Evolutionary conservation across 2,113 vertebrate species (phyloP).

Genomic region (Anthoscopus minutus): DNA sequence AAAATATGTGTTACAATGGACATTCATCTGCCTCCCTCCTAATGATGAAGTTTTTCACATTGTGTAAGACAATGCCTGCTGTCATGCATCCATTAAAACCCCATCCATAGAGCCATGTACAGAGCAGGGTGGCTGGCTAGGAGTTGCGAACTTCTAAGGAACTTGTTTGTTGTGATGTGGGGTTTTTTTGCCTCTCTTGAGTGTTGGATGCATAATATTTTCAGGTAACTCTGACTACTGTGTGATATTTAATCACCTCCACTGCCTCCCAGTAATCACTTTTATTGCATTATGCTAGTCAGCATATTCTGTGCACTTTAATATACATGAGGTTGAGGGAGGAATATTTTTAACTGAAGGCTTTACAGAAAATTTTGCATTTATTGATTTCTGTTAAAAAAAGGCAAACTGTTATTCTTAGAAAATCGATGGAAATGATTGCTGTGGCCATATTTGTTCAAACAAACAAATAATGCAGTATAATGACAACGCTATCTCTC

Average conservation of each 20-base stretch:
- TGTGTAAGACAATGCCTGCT: background rate
- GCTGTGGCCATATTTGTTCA: conserved; percentile 63
- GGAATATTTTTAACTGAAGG: conserved; percentile 65
- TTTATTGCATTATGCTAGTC: conserved; percentile 66
- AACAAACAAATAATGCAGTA: conserved; percentile 62
- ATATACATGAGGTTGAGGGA: conserved; percentile 72
- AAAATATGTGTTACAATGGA: conserved; percentile 38
- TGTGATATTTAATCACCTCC: conserved; percentile 67
- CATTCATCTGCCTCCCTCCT: conserved; percentile 29
- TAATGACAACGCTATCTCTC: conserved; percentile 70
- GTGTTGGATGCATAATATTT: conserved; percentile 44
- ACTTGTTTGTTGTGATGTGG: background rate
- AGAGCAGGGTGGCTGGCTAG: background rate
- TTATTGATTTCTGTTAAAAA: conserved; percentile 65
- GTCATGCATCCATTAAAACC: conserved; percentile 30
- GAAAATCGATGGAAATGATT: conserved; percentile 63
- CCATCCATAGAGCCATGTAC: background rate
- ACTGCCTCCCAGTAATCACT: conserved; percentile 61
- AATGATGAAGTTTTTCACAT: conserved; percentile 47
- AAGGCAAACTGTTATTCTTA: conserved; percentile 46
- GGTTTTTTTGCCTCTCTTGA: background rate
- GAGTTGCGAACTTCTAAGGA: background rate
- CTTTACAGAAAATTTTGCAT: conserved; percentile 67
- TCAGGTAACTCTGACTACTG: conserved; percentile 49
- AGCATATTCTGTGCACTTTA: conserved; percentile 67